phyloP scores from a whole-genome alignment of 2,113 vertebrate genomes.

The Nicator chloris region DNA sequence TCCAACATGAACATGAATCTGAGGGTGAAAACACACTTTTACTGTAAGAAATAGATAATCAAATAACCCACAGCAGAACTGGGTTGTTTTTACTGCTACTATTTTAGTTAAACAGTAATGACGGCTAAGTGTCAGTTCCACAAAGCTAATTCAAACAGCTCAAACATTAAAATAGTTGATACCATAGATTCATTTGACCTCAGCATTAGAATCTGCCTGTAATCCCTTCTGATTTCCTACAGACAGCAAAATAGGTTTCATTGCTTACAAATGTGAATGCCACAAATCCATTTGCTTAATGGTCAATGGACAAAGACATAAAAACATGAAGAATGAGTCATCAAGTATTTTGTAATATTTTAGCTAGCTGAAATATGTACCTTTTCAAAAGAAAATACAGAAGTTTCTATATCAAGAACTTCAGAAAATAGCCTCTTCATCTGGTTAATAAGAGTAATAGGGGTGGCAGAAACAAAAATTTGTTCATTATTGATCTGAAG shows the following conservation, averaged over 20 bases:
- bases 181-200: not conserved
- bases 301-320: not conserved
- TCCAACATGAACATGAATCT: not conserved
- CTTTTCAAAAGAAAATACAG: not conserved
- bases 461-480: not conserved
- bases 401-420: not conserved
- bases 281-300: not conserved
- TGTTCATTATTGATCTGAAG: constrained; percentile 19
- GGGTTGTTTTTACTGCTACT: not conserved
- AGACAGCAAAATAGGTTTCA: not conserved
- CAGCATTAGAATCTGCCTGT: not conserved
- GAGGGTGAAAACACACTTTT: not conserved
- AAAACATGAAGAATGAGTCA: not conserved
- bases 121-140: not conserved
- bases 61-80: not conserved
- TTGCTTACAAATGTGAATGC: not conserved
- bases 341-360: not conserved
- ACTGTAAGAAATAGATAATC: not conserved
- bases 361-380: not conserved
- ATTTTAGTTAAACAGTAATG: not conserved
- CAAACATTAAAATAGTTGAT: not conserved
- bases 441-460: not conserved
- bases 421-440: constrained; percentile 15
- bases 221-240: not conserved
- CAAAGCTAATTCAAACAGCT: not conserved